Evolutionary conservation across 2,888 invertebrate genomes (phyloP), one percentile per base, ranked within the genome.

Genomic region (Rhagophthalmus giganteus): DNA sequence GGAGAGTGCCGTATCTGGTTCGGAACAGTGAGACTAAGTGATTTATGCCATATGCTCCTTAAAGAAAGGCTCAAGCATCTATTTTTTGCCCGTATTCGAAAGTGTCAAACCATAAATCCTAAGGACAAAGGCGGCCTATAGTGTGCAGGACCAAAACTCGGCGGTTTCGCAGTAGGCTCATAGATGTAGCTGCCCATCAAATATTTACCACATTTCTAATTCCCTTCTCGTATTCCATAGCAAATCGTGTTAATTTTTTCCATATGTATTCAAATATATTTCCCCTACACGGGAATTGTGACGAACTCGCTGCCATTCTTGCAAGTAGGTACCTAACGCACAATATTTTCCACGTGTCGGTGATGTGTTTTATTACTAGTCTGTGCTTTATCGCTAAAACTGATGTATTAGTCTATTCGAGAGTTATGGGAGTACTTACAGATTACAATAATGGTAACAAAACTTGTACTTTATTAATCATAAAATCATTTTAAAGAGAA

Each of bases 101-200:
- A 73, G 72, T 74, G 74, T 74, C 74, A 73, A 72, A 69, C 72
- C 72, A 74, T 74, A 74, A 74, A 74, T 74, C 71, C 67, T 71
- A 47, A 53, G 57, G 59, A 63, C 63, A 63, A 63, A 63, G 60
- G 63, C 60, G 52, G 46, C 53, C 56, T 60, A 56, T 58, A 52
- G 57, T 54, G 45, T 49, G 44, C 49, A 54, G 41, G 34, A 28
- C 49, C 44, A 48, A 44, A 44, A 40, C 35, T 31, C 32, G 15
- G 35, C 50, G 50, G 55, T 53, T 58, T 47, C 15, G 34, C 50
- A 44, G 57, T 50, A 44, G 48, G 57, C 58, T 53, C 46, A 57
- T 58, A 62, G 62, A 58, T 63, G 65, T 54, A 59, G 60, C 46
- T 56, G 51, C 50, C 34, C 13, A 31, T 41, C 41, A 25, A 20